Conservation (phyloP, 2,113 vertebrate species). For the Aythya baeri region DNA sequence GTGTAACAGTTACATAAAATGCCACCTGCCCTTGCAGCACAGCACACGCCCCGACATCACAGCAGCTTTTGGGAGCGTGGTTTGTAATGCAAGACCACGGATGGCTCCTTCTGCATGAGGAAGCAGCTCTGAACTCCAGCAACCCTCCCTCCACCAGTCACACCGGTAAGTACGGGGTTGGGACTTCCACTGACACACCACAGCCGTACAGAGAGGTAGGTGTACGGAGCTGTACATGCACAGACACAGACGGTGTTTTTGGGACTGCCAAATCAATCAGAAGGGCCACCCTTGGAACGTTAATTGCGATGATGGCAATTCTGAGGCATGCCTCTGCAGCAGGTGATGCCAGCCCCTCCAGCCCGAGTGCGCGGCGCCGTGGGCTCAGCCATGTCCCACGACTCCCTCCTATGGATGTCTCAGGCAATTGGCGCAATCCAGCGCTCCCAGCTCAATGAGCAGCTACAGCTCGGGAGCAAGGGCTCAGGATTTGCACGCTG, state of each 20-base stretch:
- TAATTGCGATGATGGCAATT: background rate
- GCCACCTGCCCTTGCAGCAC: background rate
- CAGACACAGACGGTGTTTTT: rapidly evolving
- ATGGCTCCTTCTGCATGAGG: background rate
- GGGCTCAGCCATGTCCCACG: background rate
- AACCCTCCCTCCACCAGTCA: background rate
- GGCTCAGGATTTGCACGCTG: rapidly evolving
- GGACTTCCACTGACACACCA: rapidly evolving
- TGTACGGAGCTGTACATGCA: rapidly evolving
- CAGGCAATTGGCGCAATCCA: constrained; percentile 9
- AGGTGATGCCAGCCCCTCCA: background rate
- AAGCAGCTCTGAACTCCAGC: background rate
- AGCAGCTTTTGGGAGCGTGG: background rate
- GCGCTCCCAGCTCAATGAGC: background rate
- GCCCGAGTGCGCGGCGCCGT: rapidly evolving
- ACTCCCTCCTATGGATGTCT: constrained; percentile 60
- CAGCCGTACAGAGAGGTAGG: rapidly evolving
- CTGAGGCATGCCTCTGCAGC: background rate
- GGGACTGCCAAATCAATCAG: background rate
- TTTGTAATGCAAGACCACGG: rapidly evolving
- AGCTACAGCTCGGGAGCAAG: background rate
- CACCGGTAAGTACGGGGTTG: background rate
- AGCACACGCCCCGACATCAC: background rate
- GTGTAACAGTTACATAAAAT: background rate
- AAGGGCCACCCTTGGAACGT: background rate